Percentiles rank a stretch among this genome's conserved stretches.
Evolutionary conservation across 1,140 invertebrate genomes (phyloP).

Genomic region (Marisa cornuarietis): DNA sequence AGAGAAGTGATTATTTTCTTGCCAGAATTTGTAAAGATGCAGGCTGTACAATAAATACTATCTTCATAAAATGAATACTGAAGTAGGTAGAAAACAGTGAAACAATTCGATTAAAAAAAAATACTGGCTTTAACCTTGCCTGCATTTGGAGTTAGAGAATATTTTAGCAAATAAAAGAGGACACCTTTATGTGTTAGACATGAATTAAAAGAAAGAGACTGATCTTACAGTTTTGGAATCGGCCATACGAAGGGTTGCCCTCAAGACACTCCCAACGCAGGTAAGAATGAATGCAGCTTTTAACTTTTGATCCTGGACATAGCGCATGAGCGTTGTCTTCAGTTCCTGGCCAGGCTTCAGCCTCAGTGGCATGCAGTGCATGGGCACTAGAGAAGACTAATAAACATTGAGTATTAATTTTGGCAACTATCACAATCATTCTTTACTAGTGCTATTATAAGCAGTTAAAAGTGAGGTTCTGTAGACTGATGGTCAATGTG

Average conservation of each 20-base stretch:
- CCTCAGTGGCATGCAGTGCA: conserved; percentile 48
- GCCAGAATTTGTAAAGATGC: not conserved
- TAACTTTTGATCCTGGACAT: conserved; percentile 52
- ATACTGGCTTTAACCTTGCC: not conserved
- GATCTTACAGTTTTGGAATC: conserved; percentile 35
- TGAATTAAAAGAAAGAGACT: not conserved
- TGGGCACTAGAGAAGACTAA: conserved; percentile 12
- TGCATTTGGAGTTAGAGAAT: not conserved
- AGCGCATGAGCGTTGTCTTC: conserved; percentile 47
- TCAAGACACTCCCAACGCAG: conserved; percentile 66
- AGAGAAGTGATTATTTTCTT: not conserved
- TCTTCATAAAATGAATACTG: not conserved
- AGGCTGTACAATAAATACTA: not conserved
- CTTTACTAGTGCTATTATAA: not conserved
- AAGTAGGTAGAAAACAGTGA: not conserved
- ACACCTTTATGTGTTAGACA: not conserved
- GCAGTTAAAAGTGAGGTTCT: not conserved
- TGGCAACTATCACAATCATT: not conserved
- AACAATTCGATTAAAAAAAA: not conserved
- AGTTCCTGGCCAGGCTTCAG: conserved; percentile 64
- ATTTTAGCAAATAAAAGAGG: no score
- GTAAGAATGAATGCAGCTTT: conserved; percentile 66
- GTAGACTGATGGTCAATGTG: not conserved
- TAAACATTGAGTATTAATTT: not conserved
- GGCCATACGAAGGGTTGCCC: conserved; percentile 65